These are phyloP conservation scores for Ormia ochracea DNA, from an alignment of 2,888 invertebrate species.

Conservation along the genomic window DNA sequence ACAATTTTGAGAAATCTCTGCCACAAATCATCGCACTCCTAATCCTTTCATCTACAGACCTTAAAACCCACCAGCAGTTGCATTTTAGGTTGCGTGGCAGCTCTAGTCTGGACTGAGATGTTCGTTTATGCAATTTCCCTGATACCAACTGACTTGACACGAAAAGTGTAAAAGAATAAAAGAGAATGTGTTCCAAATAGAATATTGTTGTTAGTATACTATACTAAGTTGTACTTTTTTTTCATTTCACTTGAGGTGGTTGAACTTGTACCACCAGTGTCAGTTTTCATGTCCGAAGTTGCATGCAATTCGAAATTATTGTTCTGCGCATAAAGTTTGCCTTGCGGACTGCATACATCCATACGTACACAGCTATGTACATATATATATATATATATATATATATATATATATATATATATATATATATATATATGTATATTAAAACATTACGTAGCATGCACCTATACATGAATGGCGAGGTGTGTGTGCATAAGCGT, in stretches of 20 bases:
- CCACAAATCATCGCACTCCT: too few relatives aligned
- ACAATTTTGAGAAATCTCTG: too few relatives aligned
- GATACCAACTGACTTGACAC: slow-evolving; percentile 44
- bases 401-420: neutral
- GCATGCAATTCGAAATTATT: slow-evolving; percentile 38
- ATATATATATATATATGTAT: neutral
- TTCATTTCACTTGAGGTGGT: slow-evolving; percentile 52
- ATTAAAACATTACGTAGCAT: too few relatives aligned
- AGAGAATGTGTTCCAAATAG: slow-evolving; percentile 55
- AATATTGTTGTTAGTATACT: slow-evolving; percentile 1
- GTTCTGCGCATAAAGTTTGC: slow-evolving; percentile 42
- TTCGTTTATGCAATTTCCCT: slow-evolving; percentile 7
- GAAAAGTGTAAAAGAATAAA: slow-evolving; percentile 43
- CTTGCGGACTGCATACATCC: neutral
- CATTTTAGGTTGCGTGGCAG: neutral
- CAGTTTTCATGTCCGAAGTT: slow-evolving; percentile 40
- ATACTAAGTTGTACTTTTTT: neutral
- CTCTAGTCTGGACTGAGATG: neutral
- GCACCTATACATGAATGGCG: too few relatives aligned
- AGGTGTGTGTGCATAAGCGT: too few relatives aligned
- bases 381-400: neutral
- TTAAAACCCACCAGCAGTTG: neutral
- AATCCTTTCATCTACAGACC: too few relatives aligned
- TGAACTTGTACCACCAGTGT: slow-evolving; percentile 57
- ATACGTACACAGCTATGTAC: neutral